Conservation (phyloP, 2,113 vertebrate species). For the Sylvilagus bachmani region DNA sequence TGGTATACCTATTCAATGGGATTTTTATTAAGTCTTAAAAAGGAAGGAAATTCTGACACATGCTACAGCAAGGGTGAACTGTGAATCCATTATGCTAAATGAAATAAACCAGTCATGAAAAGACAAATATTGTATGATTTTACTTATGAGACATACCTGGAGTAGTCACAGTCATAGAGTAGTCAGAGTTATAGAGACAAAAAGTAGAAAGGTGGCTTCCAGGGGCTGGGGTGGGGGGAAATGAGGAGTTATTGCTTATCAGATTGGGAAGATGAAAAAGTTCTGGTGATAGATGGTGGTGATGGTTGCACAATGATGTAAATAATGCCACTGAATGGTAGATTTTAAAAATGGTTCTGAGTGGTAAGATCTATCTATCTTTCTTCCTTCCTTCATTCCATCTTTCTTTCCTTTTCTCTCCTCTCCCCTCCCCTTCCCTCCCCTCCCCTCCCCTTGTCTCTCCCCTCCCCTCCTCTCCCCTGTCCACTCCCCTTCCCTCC, state of each 20-base stretch:
- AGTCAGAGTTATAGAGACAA: not conserved
- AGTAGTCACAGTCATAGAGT: not conserved
- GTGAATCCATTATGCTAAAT: not conserved
- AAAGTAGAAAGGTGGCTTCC: slow-evolving; percentile 4
- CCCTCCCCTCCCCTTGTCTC: too few species aligned
- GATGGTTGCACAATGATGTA: not conserved
- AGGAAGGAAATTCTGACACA: slow-evolving; percentile 25
- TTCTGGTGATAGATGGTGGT: not conserved
- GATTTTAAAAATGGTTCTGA: not conserved
- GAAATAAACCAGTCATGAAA: slow-evolving; percentile 29
- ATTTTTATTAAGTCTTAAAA: not conserved
- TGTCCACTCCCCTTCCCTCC: too few species aligned
- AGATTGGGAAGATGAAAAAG: slow-evolving; percentile 26
- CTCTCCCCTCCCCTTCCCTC: too few species aligned
- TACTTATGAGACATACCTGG: not conserved
- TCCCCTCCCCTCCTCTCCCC: too few species aligned
- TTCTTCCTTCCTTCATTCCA: too few species aligned
- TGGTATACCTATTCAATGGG: not conserved
- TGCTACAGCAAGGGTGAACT: not conserved
- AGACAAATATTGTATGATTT: not conserved
- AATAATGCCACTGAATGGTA: not conserved
- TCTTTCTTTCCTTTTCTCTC: too few species aligned
- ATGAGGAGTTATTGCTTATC: not conserved
- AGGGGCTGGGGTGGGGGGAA: not conserved
- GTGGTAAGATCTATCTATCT: not conserved